Conservation (phyloP, 2,888 invertebrate genomes). For the Dasysyrphus albostriatus region DNA sequence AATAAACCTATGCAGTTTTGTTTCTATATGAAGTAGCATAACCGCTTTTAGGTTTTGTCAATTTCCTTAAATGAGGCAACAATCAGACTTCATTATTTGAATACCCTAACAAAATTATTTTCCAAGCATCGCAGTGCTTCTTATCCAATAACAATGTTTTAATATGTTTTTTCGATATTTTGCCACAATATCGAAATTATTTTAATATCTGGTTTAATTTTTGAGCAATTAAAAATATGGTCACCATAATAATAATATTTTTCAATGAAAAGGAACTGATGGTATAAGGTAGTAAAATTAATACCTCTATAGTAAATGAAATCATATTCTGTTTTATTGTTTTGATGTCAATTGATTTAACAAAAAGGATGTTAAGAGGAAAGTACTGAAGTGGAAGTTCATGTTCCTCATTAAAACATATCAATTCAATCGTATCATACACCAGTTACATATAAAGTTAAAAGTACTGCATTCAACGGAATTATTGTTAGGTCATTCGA, state of each 20-base stretch:
- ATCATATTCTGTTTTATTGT: background rate
- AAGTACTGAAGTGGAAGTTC: slow-evolving; percentile 14
- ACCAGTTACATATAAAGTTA: background rate
- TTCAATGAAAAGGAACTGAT: background rate
- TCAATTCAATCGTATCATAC: background rate
- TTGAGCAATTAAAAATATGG: background rate
- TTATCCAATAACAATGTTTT: too few species aligned
- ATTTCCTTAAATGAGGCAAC: too few species aligned
- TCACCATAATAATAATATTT: background rate
- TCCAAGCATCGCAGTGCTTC: too few species aligned
- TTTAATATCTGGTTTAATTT: background rate
- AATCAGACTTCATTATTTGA: too few species aligned
- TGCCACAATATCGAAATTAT: too few species aligned
- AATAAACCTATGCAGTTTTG: too few species aligned
- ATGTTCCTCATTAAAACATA: slow-evolving; percentile 20
- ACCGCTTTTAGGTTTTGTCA: too few species aligned
- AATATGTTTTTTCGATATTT: too few species aligned
- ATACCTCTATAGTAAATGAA: background rate
- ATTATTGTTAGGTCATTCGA: slow-evolving; percentile 1
- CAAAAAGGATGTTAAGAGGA: background rate
- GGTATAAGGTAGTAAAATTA: background rate
- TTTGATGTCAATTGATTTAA: slow-evolving; percentile 11
- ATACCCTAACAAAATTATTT: too few species aligned
- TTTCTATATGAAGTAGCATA: too few species aligned
- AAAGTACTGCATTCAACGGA: background rate